Evolutionary conservation across 2,797 vertebrate genomes (phyloP).

Genomic region (Spinus pinus): DNA sequence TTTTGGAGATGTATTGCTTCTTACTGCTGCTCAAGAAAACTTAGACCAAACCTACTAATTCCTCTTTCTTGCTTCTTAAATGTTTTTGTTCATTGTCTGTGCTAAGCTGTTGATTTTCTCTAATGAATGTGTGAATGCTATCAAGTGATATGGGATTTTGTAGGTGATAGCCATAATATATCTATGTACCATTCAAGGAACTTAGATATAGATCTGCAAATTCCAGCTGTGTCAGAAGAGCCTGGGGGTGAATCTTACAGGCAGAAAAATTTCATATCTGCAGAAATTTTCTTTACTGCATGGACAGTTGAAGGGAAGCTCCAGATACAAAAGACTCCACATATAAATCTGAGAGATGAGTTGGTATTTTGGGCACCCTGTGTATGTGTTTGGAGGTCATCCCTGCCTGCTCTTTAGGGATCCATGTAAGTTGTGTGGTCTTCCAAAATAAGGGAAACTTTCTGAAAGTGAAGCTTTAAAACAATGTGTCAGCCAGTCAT

Average conservation of each 20-base stretch:
- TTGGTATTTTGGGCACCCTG: background rate
- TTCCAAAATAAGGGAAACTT: background rate
- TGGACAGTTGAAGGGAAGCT: background rate
- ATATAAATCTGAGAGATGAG: background rate
- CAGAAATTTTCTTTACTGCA: background rate
- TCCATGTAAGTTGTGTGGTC: background rate
- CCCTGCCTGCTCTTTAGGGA: background rate
- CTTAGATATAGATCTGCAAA: fast-evolving
- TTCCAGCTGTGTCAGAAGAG: background rate
- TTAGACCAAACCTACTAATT: background rate
- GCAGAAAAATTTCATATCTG: background rate
- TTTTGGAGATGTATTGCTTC: background rate
- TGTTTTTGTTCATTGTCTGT: background rate
- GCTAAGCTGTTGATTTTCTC: background rate
- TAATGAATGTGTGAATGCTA: background rate
- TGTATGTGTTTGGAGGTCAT: background rate
- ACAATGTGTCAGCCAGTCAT: fast-evolving
- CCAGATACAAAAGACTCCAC: background rate
- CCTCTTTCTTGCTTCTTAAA: background rate
- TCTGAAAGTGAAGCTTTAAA: background rate
- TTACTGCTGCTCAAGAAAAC: background rate
- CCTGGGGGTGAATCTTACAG: background rate
- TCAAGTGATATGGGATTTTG: background rate
- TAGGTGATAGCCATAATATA: background rate
- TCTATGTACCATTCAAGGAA: background rate